Conservation (phyloP, 2,113 vertebrate genomes). For the Marcusenius ussheri region DNA sequence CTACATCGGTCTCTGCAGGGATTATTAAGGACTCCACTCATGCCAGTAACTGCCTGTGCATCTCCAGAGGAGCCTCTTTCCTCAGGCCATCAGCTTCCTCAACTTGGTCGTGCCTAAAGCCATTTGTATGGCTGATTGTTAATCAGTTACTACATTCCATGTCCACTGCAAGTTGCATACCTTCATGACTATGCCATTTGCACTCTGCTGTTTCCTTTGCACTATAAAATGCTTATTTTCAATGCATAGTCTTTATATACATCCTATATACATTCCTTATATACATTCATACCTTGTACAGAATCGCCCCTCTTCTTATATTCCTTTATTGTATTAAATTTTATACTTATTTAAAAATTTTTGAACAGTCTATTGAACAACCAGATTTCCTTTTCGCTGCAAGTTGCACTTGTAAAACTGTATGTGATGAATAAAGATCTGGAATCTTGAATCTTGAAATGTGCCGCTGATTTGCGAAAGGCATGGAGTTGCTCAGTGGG, state of each 20-base stretch:
- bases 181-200: background rate
- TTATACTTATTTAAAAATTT: background rate
- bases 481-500: background rate
- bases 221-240: background rate
- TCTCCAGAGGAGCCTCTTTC: background rate
- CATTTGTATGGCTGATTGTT: background rate
- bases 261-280: background rate
- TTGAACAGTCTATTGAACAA: background rate
- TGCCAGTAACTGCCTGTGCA: background rate
- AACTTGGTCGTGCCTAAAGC: background rate
- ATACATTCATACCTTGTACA: background rate
- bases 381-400: background rate
- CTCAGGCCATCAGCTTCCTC: background rate
- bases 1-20: background rate
- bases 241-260: background rate
- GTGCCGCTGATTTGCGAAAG: background rate
- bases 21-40: background rate
- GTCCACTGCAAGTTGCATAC: background rate
- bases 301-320: background rate
- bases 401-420: background rate
- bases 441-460: background rate
- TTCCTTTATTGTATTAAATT: background rate
- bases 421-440: background rate
- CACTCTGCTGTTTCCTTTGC: background rate
- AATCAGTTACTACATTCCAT: background rate